Conservation (phyloP, 2,888 invertebrate species). For the Atethmia centrago region DNA sequence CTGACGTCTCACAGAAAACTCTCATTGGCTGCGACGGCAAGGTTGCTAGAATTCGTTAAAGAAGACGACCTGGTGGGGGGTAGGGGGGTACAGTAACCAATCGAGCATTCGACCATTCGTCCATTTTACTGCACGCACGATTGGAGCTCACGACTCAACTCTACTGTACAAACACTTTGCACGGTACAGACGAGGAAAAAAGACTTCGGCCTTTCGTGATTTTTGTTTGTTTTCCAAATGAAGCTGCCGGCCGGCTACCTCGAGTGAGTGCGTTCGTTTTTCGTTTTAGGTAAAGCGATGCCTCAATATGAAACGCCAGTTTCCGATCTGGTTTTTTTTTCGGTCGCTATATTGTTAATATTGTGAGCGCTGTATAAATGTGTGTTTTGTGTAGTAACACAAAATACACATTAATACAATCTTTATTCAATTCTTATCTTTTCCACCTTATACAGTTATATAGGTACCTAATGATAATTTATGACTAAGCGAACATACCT, state of each 20-base stretch:
- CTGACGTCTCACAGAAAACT: too few species aligned
- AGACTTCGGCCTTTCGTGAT: slow-evolving; percentile 60
- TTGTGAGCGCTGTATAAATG: too few species aligned
- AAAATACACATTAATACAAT: slow-evolving; percentile 2
- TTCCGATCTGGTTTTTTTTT: slow-evolving; percentile 23
- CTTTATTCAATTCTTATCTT: slow-evolving; percentile 4
- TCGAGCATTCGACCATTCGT: slow-evolving; percentile 73
- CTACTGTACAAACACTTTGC: slow-evolving; percentile 79
- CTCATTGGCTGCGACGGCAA: too few species aligned
- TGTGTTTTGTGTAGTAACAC: not conserved
- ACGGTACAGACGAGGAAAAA: slow-evolving; percentile 70
- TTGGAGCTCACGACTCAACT: slow-evolving; percentile 81
- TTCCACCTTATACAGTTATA: too few species aligned
- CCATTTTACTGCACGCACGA: slow-evolving; percentile 85
- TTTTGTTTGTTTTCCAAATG: slow-evolving; percentile 67
- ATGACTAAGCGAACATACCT: too few species aligned
- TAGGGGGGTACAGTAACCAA: slow-evolving; percentile 76
- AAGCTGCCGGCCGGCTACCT: slow-evolving; percentile 42
- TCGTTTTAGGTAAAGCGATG: slow-evolving; percentile 49
- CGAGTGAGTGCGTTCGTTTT: slow-evolving; percentile 38
- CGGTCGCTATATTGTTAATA: not conserved
- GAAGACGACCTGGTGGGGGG: slow-evolving; percentile 66
- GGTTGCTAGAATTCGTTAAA: slow-evolving; percentile 73
- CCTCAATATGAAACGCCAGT: slow-evolving; percentile 26
- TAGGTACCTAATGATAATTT: not conserved